phyloP scores from a whole-genome alignment of 64 coral and sea anemone species.

The Montipora cactus region DNA sequence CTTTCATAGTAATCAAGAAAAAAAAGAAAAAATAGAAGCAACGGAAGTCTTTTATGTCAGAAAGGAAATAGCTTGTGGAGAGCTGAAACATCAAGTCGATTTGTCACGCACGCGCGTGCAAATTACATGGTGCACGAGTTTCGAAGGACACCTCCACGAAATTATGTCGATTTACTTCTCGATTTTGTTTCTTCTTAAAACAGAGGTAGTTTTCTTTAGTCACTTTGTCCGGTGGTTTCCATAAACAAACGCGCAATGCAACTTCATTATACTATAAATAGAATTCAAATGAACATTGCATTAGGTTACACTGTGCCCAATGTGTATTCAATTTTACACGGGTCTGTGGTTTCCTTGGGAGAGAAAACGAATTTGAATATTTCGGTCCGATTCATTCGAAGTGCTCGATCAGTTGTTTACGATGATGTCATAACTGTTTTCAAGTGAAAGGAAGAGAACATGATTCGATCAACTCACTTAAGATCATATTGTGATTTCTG shows the following conservation, averaged over 20 bases:
- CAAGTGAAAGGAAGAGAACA: not conserved
- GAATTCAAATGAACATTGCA: not conserved
- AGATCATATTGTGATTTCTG: not conserved
- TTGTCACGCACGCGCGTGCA: not conserved
- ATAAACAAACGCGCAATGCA: conserved; percentile 7
- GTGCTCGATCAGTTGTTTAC: not conserved
- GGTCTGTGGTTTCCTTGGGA: not conserved
- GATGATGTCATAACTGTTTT: not conserved
- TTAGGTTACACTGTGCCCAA: not conserved
- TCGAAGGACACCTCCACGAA: not conserved
- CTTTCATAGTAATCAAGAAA: not conserved
- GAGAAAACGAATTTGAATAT: not conserved
- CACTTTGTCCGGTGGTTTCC: conserved; percentile 11
- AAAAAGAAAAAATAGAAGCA: not conserved
- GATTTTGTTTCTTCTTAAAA: conserved; percentile 18
- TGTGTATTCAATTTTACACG: not conserved
- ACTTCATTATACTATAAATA: not conserved
- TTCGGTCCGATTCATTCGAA: not conserved
- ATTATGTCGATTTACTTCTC: not conserved
- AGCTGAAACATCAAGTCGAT: not conserved
- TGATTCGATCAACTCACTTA: not conserved
- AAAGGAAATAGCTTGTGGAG: not conserved
- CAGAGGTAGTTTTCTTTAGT: not conserved
- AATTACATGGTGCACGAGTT: not conserved
- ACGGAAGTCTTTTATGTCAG: not conserved